Base-by-base conservation (phyloP, 2,888 invertebrate species). In the Sympetrum striolatum region DNA sequence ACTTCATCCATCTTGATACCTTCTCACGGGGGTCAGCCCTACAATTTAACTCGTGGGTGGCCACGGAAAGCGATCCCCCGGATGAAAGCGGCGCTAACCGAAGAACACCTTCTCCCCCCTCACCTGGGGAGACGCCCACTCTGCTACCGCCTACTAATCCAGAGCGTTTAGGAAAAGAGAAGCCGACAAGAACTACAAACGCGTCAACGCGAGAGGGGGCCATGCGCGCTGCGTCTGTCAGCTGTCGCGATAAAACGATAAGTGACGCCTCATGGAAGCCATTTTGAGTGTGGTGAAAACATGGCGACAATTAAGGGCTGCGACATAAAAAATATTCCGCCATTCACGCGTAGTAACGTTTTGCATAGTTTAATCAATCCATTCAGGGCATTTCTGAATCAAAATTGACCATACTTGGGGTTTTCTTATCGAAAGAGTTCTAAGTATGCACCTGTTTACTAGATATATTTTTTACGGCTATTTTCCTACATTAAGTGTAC, bases 81-180 rank as follows among this genome's bases (percentile, higher is more conserved):
- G 73, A 73, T 73, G 31, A 73, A 73, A 73, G 31, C 73, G 73
- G 73, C n/a, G 37, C 80, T 37, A 80, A 35, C 80, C 8, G 37
- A 80, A 35, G 31, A 58, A 35, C 25, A 22, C 64, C 25, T 81
- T 53, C n/a, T 44, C 48, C 48, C 81, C 81, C 58, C 31, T 35
- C 35, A 53, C 58, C 31, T 82, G 73, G 73, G 12, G 31, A 53
- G 18, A 2, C 37, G 39, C 14, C 80, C 18, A 14, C 25, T 14
- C 35, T 22, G 37, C 58, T 31, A 25, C 58, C 82, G 82, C 82
- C 82, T 82, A 82, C 82, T 82, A 82, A 82, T 82, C 82, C 82
- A 82, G 31, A 58, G 15, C 82, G 15, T 82, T 82, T 58, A 58
- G 82, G 25, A 14, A 73, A 31, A 73, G 31, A 58, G 44, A 58